Evolutionary conservation across 2,888 invertebrate species (phyloP).

Genomic region (Rhodophaea formosa): DNA sequence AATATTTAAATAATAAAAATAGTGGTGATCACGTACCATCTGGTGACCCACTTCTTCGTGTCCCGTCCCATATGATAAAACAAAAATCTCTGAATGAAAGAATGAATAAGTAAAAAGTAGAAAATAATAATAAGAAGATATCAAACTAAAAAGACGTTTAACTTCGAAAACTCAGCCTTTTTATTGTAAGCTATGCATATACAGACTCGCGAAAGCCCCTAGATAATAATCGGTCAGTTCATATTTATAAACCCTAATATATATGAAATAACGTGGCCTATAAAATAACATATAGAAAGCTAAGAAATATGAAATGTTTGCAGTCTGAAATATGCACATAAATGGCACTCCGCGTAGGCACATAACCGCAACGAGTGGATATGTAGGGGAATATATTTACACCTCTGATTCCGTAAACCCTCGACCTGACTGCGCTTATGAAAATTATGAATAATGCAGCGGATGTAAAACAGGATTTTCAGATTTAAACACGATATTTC

Average conservation of each 20-base stretch:
- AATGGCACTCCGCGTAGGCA: slow-evolving; percentile 17
- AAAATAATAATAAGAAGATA: no score
- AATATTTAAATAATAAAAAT: no score
- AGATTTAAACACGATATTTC: slow-evolving; percentile 12
- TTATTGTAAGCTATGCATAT: no score
- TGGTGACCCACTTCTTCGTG: no score
- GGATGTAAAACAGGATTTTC: slow-evolving; percentile 34
- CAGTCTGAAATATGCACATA: slow-evolving; percentile 22
- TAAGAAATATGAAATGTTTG: slow-evolving; percentile 3
- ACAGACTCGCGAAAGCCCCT: no score
- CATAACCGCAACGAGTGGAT: slow-evolving; percentile 25
- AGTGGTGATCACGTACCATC: no score
- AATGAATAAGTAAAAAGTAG: no score
- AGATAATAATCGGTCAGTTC: no score
- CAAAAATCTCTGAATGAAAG: no score
- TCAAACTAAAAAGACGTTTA: no score
- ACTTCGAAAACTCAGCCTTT: no score
- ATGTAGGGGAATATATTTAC: slow-evolving; percentile 43
- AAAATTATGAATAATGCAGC: slow-evolving; percentile 56
- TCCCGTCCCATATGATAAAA: no score
- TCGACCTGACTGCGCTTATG: slow-evolving; percentile 33
- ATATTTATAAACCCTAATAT: neutral
- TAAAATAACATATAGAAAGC: neutral
- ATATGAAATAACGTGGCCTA: neutral
- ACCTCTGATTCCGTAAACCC: slow-evolving; percentile 38